Conservation (phyloP, 2,797 vertebrate genomes). For the Sebastes trivittatus region DNA sequence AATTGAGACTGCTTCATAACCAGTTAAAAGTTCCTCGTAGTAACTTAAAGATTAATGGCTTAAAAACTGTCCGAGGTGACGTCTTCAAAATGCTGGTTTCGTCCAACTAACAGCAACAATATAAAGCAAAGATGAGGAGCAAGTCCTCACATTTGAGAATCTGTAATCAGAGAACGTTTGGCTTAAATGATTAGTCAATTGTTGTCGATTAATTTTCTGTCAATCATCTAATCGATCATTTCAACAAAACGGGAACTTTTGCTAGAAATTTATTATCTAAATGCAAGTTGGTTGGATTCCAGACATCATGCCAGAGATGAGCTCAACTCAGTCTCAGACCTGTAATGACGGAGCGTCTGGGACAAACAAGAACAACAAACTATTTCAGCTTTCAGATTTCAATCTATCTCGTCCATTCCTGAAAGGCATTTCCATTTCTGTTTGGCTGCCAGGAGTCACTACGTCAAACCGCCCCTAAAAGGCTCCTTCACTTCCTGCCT, state of each 20-base stretch:
- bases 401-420: slow-evolving; percentile 4
- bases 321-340: background rate
- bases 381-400: slow-evolving; percentile 2
- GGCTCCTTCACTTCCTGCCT: slow-evolving; percentile 31
- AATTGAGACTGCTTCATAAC: background rate
- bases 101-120: background rate
- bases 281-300: background rate
- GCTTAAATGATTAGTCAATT: background rate
- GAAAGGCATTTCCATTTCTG: slow-evolving; percentile 25
- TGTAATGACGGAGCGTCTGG: background rate
- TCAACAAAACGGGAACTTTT: background rate
- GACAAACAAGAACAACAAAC: slow-evolving; percentile 15
- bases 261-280: slow-evolving; percentile 4
- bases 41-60: background rate
- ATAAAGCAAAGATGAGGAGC: background rate
- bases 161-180: background rate
- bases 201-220: background rate
- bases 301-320: background rate
- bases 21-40: background rate
- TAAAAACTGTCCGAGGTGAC: background rate
- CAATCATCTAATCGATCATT: background rate
- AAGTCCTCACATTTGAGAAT: background rate
- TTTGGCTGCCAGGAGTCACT: slow-evolving; percentile 27
- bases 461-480: background rate
- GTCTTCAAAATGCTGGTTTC: background rate